Conservation (phyloP, 2,113 vertebrate species). For the Microcebus ravelobensis region DNA sequence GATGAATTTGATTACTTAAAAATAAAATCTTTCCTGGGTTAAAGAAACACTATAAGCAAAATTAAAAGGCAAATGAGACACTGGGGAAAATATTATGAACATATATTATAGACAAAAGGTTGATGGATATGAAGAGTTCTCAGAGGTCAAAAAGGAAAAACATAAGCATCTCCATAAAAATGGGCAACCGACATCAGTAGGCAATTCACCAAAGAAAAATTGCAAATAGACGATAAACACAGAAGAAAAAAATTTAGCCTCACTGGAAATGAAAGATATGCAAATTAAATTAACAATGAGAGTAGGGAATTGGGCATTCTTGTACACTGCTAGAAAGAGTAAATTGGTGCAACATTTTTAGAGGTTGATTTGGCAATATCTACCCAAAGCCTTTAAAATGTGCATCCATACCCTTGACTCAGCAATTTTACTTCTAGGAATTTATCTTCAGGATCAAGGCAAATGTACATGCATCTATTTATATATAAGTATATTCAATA, state of each 20-base stretch:
- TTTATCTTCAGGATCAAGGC: conserved; percentile 52
- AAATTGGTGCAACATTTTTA: conserved; percentile 26
- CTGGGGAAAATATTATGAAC: conserved; percentile 60
- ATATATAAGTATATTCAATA: conserved; percentile 35
- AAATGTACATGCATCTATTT: conserved; percentile 53
- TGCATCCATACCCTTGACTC: conserved; percentile 21
- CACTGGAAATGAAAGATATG: conserved; percentile 55
- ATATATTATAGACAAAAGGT: conserved; percentile 53
- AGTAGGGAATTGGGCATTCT: conserved; percentile 54
- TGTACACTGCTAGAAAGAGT: background rate
- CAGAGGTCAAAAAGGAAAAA: conserved; percentile 63
- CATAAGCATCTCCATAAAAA: conserved; percentile 63
- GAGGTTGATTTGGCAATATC: conserved; percentile 54
- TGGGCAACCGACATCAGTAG: conserved; percentile 66
- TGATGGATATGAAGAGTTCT: conserved; percentile 36
- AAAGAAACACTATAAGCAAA: conserved; percentile 61
- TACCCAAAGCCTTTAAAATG: conserved; percentile 53
- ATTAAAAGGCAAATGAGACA: conserved; percentile 73
- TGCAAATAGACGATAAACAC: conserved; percentile 65
- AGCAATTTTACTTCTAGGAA: conserved; percentile 50
- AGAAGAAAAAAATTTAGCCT: conserved; percentile 48
- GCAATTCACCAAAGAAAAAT: conserved; percentile 75
- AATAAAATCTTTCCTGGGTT: conserved; percentile 64
- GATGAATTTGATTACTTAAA: conserved; percentile 77
- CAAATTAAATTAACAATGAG: conserved; percentile 66